Evolutionary conservation across 2,888 invertebrate species (phyloP), one percentile per base, ranked within the genome.

Genomic region (Stenoptilia bipunctidactyla): DNA sequence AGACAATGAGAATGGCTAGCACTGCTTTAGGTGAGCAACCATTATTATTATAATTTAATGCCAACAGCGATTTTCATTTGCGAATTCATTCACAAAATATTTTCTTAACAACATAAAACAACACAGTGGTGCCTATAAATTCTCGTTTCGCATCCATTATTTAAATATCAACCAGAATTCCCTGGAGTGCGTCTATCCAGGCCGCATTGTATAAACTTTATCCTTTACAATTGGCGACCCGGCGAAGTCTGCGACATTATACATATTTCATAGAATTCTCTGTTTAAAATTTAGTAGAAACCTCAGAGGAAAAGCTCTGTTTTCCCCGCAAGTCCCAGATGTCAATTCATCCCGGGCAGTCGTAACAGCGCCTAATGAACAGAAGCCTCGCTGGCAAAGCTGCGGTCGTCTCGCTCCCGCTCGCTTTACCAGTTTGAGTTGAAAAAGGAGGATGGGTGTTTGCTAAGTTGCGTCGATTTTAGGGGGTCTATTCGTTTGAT

Each of bases 1-100:
- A 83, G 51, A 87, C 87, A 0, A 89, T 91, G 89, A 85, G 90
- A 58, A 88, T 91, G 82, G 87, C 89, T 15, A 87, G 88, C 47
- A 87, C 87, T 9, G 88, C 90, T 30, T 66, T 91, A 59, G 91
- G 91, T 91, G 74, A 87, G 86, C 60, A 30, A n/a, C n/a, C 15
- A 4, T n/a, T n/a, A 5, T 20, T 12, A 36, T 13, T 13, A 10
- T 6, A 12, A 6, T 37, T 27, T 37, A 13, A 27, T 12, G 30
- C 30, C 12, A 3, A 3, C 4, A 12, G 30, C 30, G 30, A 30
- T 8, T 10, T 30, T 30, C 2, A 30, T 8, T 30, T 30, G 30
- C 30, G 30, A 30, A 30, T 30, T 30, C 30, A 3, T n/a, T n/a
- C 4, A 8, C n/a, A 8, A 30, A 20, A 30, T 12, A 30, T n/a